Conservation (phyloP, 2,113 vertebrate genomes). For the Odontophorus gujanensis region DNA sequence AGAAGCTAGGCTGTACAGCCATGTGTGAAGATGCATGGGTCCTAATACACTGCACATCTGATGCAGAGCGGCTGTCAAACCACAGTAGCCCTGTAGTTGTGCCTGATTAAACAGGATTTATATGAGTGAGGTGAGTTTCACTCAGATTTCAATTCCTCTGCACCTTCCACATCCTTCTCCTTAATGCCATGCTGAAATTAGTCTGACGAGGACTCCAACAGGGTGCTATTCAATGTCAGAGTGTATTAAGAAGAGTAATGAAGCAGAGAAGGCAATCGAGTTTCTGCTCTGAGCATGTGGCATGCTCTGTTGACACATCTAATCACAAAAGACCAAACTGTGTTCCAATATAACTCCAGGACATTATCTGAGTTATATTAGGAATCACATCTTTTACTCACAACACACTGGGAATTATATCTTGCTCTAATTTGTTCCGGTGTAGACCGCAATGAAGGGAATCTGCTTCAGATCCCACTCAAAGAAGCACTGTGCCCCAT, state of each 20-base stretch:
- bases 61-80: neutral
- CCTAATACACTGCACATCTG: neutral
- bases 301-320: constrained; percentile 53
- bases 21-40: neutral
- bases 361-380: constrained; percentile 36
- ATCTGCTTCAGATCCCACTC: neutral
- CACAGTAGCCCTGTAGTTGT: neutral
- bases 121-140: constrained; percentile 26
- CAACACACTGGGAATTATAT: constrained; percentile 5
- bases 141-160: constrained; percentile 30
- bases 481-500: neutral
- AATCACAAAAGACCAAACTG: constrained; percentile 43
- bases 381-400: neutral
- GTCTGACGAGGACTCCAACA: constrained; percentile 39
- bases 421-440: neutral
- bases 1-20: neutral
- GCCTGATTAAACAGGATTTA: constrained; percentile 62
- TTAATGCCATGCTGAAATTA: constrained; percentile 52
- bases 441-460: neutral
- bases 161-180: constrained; percentile 35
- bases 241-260: constrained; percentile 61
- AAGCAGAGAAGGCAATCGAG: constrained; percentile 48
- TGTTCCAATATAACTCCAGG: constrained; percentile 16
- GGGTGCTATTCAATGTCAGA: constrained; percentile 37
- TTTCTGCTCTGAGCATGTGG: constrained; percentile 45